A percentile compares a stretch with the other conserved stretches of the same genome.
phyloP scores from a whole-genome alignment of 2,888 invertebrate genomes.

The Chirona hameri region DNA sequence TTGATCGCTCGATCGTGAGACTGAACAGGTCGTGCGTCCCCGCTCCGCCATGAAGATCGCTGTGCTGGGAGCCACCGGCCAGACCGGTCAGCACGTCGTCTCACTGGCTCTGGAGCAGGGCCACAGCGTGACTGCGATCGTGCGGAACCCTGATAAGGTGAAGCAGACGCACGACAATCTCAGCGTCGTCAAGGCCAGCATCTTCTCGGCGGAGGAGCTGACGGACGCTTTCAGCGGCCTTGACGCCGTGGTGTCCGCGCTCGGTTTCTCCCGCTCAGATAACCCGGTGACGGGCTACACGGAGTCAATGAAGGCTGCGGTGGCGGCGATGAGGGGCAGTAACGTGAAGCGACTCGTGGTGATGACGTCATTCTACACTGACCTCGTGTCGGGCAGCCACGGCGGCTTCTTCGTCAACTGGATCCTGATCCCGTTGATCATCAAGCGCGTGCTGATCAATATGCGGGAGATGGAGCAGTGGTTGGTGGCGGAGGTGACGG shows the following conservation, averaged over 20 bases:
- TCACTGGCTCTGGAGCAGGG: conserved; percentile 37
- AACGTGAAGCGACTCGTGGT: conserved; percentile 35
- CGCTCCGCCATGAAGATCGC: conserved; percentile 35
- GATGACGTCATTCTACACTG: conserved; percentile 40
- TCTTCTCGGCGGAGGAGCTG: conserved; percentile 37
- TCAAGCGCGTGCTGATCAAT: conserved; percentile 38
- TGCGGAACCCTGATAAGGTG: conserved; percentile 37
- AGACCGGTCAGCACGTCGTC: conserved; percentile 38
- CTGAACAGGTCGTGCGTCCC: no score
- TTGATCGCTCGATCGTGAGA: no score
- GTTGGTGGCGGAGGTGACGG: conserved; percentile 33
- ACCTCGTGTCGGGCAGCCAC: conserved; percentile 31
- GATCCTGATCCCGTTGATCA: conserved; percentile 32
- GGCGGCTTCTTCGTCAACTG: conserved; percentile 38
- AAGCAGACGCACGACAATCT: conserved; percentile 36
- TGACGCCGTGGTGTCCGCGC: conserved; percentile 40
- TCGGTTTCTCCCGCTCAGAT: conserved; percentile 37
- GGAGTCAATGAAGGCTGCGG: conserved; percentile 36
- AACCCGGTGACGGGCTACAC: conserved; percentile 39
- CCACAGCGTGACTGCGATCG: conserved; percentile 39
- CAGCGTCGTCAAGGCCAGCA: conserved; percentile 38
- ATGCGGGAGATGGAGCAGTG: conserved; percentile 40
- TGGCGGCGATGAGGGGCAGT: conserved; percentile 34
- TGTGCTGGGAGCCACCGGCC: conserved; percentile 39
- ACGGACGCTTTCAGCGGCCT: conserved; percentile 34